Percentiles rank a stretch among this genome's conserved stretches.
phyloP scores from a whole-genome alignment of 1,140 invertebrate genomes.

The Rhizoglyphus robini region DNA sequence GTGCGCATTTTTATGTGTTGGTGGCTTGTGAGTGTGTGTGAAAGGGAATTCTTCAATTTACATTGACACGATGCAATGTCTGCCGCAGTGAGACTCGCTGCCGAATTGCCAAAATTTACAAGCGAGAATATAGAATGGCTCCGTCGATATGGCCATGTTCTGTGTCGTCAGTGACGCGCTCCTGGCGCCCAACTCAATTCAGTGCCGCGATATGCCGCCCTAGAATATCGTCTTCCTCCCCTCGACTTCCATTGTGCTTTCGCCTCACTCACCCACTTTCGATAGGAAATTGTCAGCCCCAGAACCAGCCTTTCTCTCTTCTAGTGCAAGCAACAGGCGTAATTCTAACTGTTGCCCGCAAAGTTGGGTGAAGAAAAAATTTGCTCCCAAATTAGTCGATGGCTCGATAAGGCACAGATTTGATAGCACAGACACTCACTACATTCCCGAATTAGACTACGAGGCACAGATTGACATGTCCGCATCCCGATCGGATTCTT shows the following conservation, averaged over 20 bases:
- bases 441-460: conserved; percentile 11
- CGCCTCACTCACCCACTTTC: conserved; percentile 7
- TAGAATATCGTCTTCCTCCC: not conserved
- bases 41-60: not conserved
- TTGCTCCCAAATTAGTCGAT: conserved; percentile 15
- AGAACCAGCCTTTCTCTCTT: not conserved
- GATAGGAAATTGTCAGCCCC: too few relatives aligned
- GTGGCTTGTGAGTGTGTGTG: not conserved
- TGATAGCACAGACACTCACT: not conserved
- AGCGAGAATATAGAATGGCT: not conserved
- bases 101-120: not conserved
- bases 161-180: too few relatives aligned
- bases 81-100: not conserved
- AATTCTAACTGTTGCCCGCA: not conserved
- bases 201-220: not conserved
- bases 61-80: conserved; percentile 2
- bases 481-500: conserved; percentile 9
- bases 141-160: not conserved
- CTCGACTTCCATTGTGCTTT: not conserved
- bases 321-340: not conserved
- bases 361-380: not conserved
- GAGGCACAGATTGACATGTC: not conserved
- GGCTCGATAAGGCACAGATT: conserved; percentile 9
- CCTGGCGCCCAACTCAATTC: not conserved
- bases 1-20: too few relatives aligned